Evolutionary conservation across 2,888 invertebrate genomes (phyloP).

Genomic region (Cantharis rustica): DNA sequence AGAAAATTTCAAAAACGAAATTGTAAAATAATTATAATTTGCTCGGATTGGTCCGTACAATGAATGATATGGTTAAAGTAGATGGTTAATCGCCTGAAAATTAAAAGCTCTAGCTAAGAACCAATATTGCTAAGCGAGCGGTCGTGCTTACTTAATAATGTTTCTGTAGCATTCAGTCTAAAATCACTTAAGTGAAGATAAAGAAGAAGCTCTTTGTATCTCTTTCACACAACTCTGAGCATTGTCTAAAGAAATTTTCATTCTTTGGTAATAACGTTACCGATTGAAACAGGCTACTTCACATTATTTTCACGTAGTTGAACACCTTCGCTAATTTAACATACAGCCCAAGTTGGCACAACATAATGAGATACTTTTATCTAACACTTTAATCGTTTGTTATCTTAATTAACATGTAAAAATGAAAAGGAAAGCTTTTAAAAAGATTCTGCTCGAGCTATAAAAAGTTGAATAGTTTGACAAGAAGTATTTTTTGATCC

Average conservation of each 20-base stretch:
- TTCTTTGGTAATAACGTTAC: constrained; percentile 14
- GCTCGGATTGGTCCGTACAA: not conserved
- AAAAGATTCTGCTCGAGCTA: not conserved
- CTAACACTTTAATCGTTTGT: not conserved
- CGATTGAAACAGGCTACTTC: constrained; percentile 7
- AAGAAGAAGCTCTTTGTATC: constrained; percentile 24
- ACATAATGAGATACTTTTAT: not conserved
- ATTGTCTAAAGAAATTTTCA: constrained; percentile 17
- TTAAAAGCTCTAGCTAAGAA: not conserved
- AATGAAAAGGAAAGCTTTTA: not conserved
- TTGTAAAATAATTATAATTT: not conserved
- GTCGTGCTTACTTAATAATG: constrained; percentile 13
- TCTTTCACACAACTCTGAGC: constrained; percentile 23
- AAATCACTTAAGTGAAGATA: constrained; percentile 15
- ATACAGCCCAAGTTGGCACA: not conserved
- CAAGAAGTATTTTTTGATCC: not conserved
- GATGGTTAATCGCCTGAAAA: not conserved
- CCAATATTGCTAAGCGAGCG: not conserved
- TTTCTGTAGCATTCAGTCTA: constrained; percentile 14
- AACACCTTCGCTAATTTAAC: not conserved
- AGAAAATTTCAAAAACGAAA: not conserved
- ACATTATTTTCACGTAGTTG: constrained; percentile 9
- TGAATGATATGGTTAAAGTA: not conserved
- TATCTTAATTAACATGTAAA: not conserved
- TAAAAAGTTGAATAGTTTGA: not conserved